These are phyloP conservation scores for Atopsyche davidsoni DNA, from an alignment of 1,140 invertebrate species.

Conservation along the genomic window DNA sequence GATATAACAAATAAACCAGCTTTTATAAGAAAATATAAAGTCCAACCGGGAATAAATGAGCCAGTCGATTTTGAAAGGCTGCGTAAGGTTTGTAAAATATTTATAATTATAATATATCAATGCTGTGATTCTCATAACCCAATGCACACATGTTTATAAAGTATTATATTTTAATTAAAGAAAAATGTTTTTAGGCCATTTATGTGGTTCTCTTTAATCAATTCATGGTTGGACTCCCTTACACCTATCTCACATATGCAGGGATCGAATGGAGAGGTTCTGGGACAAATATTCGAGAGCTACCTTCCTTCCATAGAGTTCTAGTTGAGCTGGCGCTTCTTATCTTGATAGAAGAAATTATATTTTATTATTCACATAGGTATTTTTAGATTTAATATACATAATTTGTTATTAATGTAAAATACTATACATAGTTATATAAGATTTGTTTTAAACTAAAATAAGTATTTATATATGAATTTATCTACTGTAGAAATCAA, in stretches of 20 bases:
- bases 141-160: too few species aligned
- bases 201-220: conserved; percentile 74
- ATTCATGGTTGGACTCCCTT: conserved; percentile 61
- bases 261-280: conserved; percentile 65
- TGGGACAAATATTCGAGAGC: conserved; percentile 56
- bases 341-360: conserved; percentile 75
- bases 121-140: too few species aligned
- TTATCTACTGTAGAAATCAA: too few species aligned
- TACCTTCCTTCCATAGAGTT: conserved; percentile 81
- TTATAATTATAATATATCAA: too few species aligned
- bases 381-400: conserved; percentile 32
- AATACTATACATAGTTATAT: too few species aligned
- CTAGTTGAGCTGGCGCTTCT: conserved; percentile 71
- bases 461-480: too few species aligned
- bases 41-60: conserved; percentile 27
- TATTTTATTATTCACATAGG: conserved; percentile 86
- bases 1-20: conserved; percentile 23
- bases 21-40: conserved; percentile 25
- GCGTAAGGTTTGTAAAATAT: conserved; percentile 4
- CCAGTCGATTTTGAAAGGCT: conserved; percentile 21
- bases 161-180: too few species aligned
- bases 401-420: conserved; percentile 6
- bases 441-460: too few species aligned
- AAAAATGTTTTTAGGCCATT: conserved; percentile 55
- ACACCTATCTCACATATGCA: conserved; percentile 57